Base-by-base conservation (phyloP, 2,113 vertebrate species). In the Nothobranchius kuhntae region DNA sequence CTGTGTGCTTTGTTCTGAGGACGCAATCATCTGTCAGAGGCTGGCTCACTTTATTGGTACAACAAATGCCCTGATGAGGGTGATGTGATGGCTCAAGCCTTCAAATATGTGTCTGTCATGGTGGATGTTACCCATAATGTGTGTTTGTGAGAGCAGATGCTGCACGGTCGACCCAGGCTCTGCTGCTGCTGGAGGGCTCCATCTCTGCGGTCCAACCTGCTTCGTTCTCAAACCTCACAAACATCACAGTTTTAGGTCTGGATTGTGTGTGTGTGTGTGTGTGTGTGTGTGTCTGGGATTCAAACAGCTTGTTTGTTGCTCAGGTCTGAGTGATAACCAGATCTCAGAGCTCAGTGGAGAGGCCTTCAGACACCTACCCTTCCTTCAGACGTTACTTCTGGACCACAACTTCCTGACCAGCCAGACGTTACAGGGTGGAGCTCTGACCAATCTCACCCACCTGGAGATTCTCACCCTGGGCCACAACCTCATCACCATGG, bases 361-460 rank as follows among this genome's bases (percentile, higher is more conserved):
- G 0, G 86, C 91, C 59, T 94, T 95, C 68, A 77, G 84, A 6
- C 87, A 91, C 57, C 90, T 95, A 40, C 77, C 80, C 0, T 56
- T 82, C 36, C 82, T 95, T 63, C 75, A 9, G 74, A 92, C 87
- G 0, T 70, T 95, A 60, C 68, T 88, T 35, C 74, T 96, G 84
- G 93, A 92, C 61, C 90, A 94, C 80, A 95, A 94, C 71, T 85
- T 59, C 9, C 85, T 95, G 72, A 84, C 87, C 35, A 92, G 88
- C 51, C 61, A 89, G n/a, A 78, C 91, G 9, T 83, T 96, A 24
- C 75, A 83, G 0, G 82, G 83, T 0, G 77, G 75, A 14, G 89
- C 91, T 6, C 93, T 95, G 83, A 84, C 86, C 68, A 70, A 80
- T 74, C 89, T 95, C 2, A 56, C 13, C 15, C 84, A 78, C 45